Conservation (phyloP, 2,888 invertebrate species). For the Nomada ruficornis region DNA sequence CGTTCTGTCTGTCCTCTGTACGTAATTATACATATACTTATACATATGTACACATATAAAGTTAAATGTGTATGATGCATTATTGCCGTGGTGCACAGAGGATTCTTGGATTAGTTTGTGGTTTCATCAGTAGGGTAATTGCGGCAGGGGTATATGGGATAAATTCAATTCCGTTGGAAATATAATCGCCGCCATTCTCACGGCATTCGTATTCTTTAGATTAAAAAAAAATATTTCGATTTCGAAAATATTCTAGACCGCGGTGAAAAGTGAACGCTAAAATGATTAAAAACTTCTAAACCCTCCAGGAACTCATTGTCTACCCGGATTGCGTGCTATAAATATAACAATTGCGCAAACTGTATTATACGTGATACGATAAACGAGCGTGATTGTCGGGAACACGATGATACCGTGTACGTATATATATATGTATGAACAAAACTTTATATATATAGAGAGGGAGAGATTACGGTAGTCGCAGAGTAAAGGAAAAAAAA, state of each 20-base stretch:
- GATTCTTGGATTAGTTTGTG: conserved; percentile 7
- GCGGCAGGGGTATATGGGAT: not conserved
- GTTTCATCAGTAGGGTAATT: not conserved
- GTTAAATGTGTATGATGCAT: conserved; percentile 55
- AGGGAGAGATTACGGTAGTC: conserved; percentile 59
- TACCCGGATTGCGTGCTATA: conserved; percentile 53
- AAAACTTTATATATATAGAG: conserved; percentile 51
- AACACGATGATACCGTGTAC: conserved; percentile 54
- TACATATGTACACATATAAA: conserved; percentile 63
- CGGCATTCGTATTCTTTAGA: no score
- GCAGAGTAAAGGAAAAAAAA: conserved; percentile 60
- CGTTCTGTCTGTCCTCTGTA: conserved; percentile 71
- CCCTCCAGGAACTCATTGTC: conserved; percentile 16
- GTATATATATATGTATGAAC: conserved; percentile 42
- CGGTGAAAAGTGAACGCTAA: not conserved
- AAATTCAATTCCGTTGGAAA: not conserved
- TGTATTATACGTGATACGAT: conserved; percentile 62
- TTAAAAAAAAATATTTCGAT: no score
- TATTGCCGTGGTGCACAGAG: conserved; percentile 35
- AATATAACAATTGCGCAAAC: conserved; percentile 58
- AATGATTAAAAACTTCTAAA: not conserved
- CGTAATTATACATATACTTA: conserved; percentile 68
- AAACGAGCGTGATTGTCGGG: conserved; percentile 45
- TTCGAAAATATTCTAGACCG: not conserved
- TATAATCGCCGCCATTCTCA: no score